Conservation (phyloP, 2,797 vertebrate genomes). For the Brachymystax lenok region DNA sequence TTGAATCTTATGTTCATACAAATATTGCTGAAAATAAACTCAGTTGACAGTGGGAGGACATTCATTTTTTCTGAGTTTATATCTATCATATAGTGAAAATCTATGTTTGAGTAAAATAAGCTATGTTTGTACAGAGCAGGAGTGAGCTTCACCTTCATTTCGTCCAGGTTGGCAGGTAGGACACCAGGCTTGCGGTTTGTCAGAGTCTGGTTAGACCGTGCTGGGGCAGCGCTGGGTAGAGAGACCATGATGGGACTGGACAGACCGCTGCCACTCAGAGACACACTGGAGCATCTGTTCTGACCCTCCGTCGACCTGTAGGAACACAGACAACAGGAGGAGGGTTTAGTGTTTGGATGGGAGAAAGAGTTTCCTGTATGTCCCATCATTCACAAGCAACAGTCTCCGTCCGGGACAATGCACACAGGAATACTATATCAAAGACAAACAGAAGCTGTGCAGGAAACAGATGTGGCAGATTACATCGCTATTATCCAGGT, state of each 20-base stretch:
- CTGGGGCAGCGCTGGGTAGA: constrained; percentile 40
- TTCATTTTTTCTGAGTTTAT: too few relatives aligned
- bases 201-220: constrained; percentile 63
- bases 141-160: constrained; percentile 86
- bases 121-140: not conserved
- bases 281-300: constrained; percentile 73
- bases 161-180: constrained; percentile 88
- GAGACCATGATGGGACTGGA: constrained; percentile 54
- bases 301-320: constrained; percentile 83
- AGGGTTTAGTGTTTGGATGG: constrained; percentile 44
- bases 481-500: constrained; percentile 22
- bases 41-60: too few relatives aligned
- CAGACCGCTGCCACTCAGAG: constrained; percentile 63
- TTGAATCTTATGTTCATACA: too few relatives aligned
- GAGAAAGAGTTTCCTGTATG: constrained; percentile 38
- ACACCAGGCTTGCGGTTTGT: constrained; percentile 76
- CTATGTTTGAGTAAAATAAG: too few relatives aligned
- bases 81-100: too few relatives aligned
- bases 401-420: constrained; percentile 45
- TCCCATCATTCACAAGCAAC: constrained; percentile 60
- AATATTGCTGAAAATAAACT: too few relatives aligned
- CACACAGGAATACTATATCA: constrained; percentile 46
- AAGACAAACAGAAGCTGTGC: constrained; percentile 53
- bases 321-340: constrained; percentile 49
- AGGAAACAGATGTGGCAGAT: constrained; percentile 34